Base-by-base conservation (phyloP, 2,888 invertebrate species). In the Iselma pallidipennis region DNA sequence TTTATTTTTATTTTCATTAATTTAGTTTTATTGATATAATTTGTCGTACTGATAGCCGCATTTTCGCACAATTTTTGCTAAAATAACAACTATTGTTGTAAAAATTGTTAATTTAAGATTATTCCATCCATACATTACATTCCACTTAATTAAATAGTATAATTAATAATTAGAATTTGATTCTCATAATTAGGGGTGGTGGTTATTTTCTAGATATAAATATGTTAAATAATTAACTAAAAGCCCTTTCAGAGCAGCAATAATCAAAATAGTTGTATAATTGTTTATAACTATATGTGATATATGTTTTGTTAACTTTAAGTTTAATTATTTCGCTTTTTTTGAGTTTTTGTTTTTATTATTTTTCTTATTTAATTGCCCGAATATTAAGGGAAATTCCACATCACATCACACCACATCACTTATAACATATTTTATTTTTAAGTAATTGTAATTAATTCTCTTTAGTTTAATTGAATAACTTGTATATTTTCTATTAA, bases 111-210 rank as follows among this genome's bases (percentile, higher is more conserved):
- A 51, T 12, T 37, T 31, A 23, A 31, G 37, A 14, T 2, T 50
- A 26, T 23, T 59, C 56, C 61, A 49, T 71, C 71, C 71, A 66
- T 71, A 70, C 71, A 57, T 50, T 57, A 69, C 71, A 71, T 73
- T 71, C 71, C 70, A 65, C 49, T 63, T 26, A 33, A 55, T 49
- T 61, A 54, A 31, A 54, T 48, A 55, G 49, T 29, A 16, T 53
- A n/a, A n/a, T n/a, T n/a, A n/a, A n/a, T n/a, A n/a, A n/a, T n/a
- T n/a, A n/a, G n/a, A n/a, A n/a, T n/a, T n/a, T n/a, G n/a, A n/a
- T n/a, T n/a, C 26, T 4, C n/a, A 5, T 33, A 12, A 5, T 55
- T 55, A 28, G 45, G 14, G 45, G 55, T 55, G 42, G 28, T 28
- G 31, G n/a, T 48, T 51, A 42, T 28, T 6, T 50, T 45, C 26